Evolutionary conservation across 1,140 invertebrate species (phyloP).

Genomic region (Eurosta solidaginis): DNA sequence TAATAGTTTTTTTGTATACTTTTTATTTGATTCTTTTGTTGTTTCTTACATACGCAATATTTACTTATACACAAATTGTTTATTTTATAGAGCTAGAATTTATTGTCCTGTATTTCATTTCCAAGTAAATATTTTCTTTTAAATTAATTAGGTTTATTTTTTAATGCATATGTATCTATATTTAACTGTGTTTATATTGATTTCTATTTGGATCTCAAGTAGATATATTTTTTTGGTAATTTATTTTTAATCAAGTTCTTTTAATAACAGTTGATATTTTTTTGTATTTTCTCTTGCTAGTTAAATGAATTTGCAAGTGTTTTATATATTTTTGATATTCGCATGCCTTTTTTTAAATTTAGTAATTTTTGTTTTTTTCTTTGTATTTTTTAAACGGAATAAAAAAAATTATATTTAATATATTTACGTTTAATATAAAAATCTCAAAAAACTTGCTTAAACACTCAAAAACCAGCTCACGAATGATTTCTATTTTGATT

Average conservation of each 20-base stretch:
- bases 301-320: not conserved
- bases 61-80: not conserved
- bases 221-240: not conserved
- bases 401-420: not conserved
- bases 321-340: not conserved
- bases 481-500: not conserved
- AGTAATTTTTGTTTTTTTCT: too few species aligned
- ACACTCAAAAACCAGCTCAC: not conserved
- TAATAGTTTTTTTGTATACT: not conserved
- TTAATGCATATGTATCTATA: slow-evolving; percentile 29
- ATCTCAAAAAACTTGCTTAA: not conserved
- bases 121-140: slow-evolving; percentile 37
- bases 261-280: not conserved
- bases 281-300: not conserved
- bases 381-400: not conserved
- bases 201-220: not conserved
- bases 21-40: not conserved
- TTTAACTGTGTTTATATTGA: slow-evolving; percentile 28
- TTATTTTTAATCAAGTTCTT: not conserved
- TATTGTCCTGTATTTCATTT: slow-evolving; percentile 49
- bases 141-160: slow-evolving; percentile 34
- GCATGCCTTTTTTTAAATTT: not conserved
- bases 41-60: not conserved
- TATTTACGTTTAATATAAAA: not conserved
- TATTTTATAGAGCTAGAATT: slow-evolving; percentile 35